Percentiles rank a stretch among this genome's conserved stretches.
Conservation (phyloP, 2,797 vertebrate genomes). For the Lithobates pipiens region DNA sequence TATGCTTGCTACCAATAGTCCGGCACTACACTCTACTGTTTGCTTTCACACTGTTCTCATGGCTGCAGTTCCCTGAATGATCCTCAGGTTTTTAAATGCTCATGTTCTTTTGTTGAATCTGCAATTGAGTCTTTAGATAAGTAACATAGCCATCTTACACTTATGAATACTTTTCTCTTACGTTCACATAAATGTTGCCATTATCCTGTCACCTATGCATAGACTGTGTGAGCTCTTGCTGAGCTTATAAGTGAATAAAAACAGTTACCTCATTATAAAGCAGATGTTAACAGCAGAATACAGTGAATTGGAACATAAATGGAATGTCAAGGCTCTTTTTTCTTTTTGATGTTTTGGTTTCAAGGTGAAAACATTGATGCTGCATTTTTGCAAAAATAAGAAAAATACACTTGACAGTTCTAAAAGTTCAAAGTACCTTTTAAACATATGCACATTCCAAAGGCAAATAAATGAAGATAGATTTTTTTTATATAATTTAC, state of each 20-base stretch:
- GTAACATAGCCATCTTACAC: no score
- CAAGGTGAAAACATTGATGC: not conserved
- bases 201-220: not conserved
- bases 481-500: not conserved
- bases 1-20: no score
- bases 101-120: not conserved
- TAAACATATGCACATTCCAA: conserved; percentile 18
- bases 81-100: not conserved
- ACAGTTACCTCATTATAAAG: conserved; percentile 7
- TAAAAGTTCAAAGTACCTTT: conserved; percentile 28
- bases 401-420: conserved; percentile 12
- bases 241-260: conserved; percentile 3
- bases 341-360: conserved; percentile 8
- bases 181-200: not conserved
- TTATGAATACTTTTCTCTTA: not conserved
- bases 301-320: conserved; percentile 30
- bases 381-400: conserved; percentile 19
- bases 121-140: not conserved
- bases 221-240: not conserved
- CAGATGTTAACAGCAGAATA: conserved; percentile 17
- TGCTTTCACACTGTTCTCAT: no score
- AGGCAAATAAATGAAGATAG: conserved; percentile 6
- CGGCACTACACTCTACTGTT: no score
- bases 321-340: conserved; percentile 9
- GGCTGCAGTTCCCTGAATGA: not conserved